Evolutionary conservation across 2,113 vertebrate species (phyloP).

Genomic region (Corythaixoides concolor): DNA sequence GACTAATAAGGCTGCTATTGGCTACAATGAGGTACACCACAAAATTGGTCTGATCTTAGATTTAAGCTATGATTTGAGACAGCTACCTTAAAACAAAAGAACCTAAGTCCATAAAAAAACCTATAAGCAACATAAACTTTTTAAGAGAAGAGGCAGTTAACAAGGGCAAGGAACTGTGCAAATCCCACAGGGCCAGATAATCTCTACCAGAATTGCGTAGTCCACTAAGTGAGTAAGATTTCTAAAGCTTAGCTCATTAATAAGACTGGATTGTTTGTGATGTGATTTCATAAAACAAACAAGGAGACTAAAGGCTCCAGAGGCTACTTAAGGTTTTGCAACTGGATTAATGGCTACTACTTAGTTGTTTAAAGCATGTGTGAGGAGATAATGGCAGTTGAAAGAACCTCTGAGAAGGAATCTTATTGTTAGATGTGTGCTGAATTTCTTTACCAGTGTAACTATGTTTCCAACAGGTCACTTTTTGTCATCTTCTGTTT

Average conservation of each 20-base stretch:
- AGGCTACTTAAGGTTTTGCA: slow-evolving; percentile 8
- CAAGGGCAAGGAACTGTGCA: neutral
- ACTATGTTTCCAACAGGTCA: neutral
- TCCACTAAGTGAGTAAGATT: neutral
- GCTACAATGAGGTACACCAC: neutral
- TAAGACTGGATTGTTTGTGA: neutral
- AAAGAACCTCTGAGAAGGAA: neutral
- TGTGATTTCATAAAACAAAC: slow-evolving; percentile 35
- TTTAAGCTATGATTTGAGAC: neutral
- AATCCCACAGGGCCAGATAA: neutral
- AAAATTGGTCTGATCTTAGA: neutral
- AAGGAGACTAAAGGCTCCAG: neutral
- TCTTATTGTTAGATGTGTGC: neutral
- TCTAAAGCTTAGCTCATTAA: neutral
- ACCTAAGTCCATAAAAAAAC: neutral
- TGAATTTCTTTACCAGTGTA: neutral
- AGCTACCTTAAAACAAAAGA: neutral
- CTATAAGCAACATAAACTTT: neutral
- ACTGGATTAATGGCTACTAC: neutral
- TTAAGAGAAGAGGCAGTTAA: neutral
- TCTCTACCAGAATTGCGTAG: neutral
- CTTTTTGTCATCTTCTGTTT: neutral
- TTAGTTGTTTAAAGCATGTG: neutral
- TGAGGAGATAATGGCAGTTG: neutral
- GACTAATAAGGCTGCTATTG: neutral